Percentiles rank a stretch among this genome's conserved stretches.
Evolutionary conservation across 1,140 invertebrate species (phyloP).

Genomic region (Antheraea mylitta): DNA sequence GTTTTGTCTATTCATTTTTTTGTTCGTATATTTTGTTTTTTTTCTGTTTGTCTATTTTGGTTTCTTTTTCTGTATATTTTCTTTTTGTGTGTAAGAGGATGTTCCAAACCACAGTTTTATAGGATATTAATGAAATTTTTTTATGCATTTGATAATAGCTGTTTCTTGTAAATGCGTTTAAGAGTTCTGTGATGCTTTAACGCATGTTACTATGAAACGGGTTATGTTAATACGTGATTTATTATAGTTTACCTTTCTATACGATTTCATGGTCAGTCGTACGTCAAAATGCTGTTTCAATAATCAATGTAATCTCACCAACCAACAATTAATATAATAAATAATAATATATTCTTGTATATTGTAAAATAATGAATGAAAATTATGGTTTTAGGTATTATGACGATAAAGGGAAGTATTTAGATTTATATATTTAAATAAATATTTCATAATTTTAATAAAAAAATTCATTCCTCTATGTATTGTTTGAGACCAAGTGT

Average conservation of each 20-base stretch:
- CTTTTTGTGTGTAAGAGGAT: neutral
- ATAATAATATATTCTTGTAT: constrained; percentile 73
- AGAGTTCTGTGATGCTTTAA: too few species aligned
- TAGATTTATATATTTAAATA: constrained; percentile 31
- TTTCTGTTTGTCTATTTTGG: neutral
- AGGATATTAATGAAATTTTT: neutral
- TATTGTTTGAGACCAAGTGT: constrained; percentile 21
- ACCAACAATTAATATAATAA: constrained; percentile 18
- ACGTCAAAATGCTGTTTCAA: neutral
- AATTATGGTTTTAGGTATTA: neutral
- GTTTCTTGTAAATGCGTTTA: too few species aligned
- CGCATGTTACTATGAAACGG: too few species aligned
- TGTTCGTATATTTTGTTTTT: neutral
- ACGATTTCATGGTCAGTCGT: neutral
- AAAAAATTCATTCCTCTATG: constrained; percentile 39
- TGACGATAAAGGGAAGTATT: constrained; percentile 13
- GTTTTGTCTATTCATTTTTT: neutral
- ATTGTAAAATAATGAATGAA: constrained; percentile 55
- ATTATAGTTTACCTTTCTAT: too few species aligned
- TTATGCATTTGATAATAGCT: neutral
- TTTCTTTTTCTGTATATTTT: neutral
- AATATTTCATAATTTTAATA: constrained; percentile 35
- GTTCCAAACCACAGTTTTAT: neutral
- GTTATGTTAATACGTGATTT: too few species aligned
- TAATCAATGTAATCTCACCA: constrained; percentile 51